Percentiles rank a stretch among this genome's conserved stretches.
Evolutionary conservation across 2,113 vertebrate genomes (phyloP).

Genomic region (Proteles cristata): DNA sequence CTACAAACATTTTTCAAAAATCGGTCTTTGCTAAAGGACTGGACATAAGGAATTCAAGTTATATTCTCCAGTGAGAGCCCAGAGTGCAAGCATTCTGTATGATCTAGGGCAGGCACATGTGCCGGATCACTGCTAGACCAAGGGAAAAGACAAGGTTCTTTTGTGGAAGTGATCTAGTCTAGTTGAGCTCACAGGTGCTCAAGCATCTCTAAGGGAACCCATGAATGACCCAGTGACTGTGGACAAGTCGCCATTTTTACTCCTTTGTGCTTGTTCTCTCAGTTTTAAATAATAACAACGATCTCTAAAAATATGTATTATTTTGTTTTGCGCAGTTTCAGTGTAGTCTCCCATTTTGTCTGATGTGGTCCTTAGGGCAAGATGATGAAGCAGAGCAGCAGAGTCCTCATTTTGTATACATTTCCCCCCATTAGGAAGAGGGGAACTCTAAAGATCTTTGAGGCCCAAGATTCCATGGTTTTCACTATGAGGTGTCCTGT

Average conservation of each 20-base stretch:
- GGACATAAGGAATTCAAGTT: not conserved
- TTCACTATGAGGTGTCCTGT: not conserved
- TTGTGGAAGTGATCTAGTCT: not conserved
- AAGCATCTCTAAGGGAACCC: not conserved
- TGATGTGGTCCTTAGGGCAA: not conserved
- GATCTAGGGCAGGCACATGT: rapidly evolving
- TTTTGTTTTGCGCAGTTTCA: not conserved
- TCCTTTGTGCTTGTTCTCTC: not conserved
- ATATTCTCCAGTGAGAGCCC: not conserved
- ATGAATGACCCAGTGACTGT: not conserved
- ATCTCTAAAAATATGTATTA: not conserved
- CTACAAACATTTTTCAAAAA: conserved; percentile 20
- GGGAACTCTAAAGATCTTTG: not conserved
- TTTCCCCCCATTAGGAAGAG: not conserved
- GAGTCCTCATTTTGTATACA: not conserved
- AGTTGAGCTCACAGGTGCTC: rapidly evolving
- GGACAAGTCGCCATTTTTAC: not conserved
- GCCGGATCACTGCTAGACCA: not conserved
- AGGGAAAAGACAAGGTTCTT: not conserved
- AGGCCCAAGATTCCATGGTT: not conserved
- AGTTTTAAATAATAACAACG: not conserved
- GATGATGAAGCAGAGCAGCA: not conserved
- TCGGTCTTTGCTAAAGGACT: not conserved
- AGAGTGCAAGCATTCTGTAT: not conserved
- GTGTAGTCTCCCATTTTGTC: not conserved